Base-by-base conservation (phyloP, 2,113 vertebrate genomes). In the Miniopterus natalensis region DNA sequence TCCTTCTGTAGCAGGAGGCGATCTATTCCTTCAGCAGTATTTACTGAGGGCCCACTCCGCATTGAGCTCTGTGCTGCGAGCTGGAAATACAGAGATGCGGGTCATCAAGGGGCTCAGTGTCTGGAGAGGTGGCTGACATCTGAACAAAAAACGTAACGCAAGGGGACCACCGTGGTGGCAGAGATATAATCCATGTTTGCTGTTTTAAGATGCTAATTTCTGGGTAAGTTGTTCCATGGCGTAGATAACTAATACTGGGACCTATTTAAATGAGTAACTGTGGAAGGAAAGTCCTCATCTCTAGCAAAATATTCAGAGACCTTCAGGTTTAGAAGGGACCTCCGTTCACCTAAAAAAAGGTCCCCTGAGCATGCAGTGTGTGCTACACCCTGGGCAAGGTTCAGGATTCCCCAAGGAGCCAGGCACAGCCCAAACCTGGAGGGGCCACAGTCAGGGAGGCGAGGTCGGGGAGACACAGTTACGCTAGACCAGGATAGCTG, bases 391-490 rank as follows among this genome's bases (percentile, higher is more conserved):
- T n/a, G n/a, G 31, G 11, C 3, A 29, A 31, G 13, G 47, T 0
- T 0, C 4, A 13, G 18, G 27, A 27, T 7, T 70, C 42, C 2
- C 12, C n/a, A 13, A 27, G 42, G 73, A 81, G 42, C 25, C 10
- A 29, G 55, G 36, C 25, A 10, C 14, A 61, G 49, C 21, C 15
- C 23, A 21, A 3, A 12, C 29, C 36, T 42, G 42, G n/a, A 78
- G 21, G 21, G 53, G 29, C 12, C 36, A 51, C 1, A 40, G 18
- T 21, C 8, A 40, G 86, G 27, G 0, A 29, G n/a, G 21, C 0
- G 3, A 55, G 9, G 13, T 42, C 3, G 7, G 51, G 11, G 12
- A 57, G 45, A 75, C 2, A 10, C 12, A 21, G 49, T 29, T 40
- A 25, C 14, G 2, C 0, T 8, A n/a, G 53, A 4, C 5, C 6